These are phyloP conservation scores for Celastrina argiolus DNA, from an alignment of 2,888 invertebrate species.

Conservation along the genomic window DNA sequence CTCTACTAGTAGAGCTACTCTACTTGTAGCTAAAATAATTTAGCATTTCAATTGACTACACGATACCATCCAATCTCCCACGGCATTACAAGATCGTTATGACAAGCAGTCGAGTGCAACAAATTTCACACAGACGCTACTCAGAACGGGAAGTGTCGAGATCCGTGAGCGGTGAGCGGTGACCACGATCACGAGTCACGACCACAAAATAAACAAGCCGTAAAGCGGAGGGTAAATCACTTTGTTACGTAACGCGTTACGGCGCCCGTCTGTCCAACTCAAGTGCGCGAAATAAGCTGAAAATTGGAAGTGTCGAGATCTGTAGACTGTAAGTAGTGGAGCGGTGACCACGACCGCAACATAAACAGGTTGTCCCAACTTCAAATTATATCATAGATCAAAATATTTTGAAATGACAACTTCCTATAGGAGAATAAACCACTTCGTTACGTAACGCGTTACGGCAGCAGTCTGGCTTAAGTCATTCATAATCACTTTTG, in stretches of 20 bases:
- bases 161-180: not conserved
- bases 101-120: slow-evolving; percentile 14
- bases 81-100: slow-evolving; percentile 17
- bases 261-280: too few relatives aligned
- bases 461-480: too few relatives aligned
- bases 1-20: too few relatives aligned
- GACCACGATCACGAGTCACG: not conserved
- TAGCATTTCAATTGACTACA: not conserved
- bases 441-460: too few relatives aligned
- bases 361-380: too few relatives aligned
- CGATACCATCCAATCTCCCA: not conserved
- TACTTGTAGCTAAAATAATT: not conserved
- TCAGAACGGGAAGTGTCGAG: not conserved
- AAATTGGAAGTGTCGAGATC: not conserved
- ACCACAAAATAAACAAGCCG: slow-evolving; percentile 4
- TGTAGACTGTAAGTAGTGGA: not conserved
- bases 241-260: too few relatives aligned
- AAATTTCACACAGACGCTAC: slow-evolving; percentile 13
- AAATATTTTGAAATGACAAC: not conserved
- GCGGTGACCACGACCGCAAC: not conserved
- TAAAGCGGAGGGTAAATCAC: too few relatives aligned
- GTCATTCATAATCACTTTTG: too few relatives aligned
- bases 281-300: not conserved
- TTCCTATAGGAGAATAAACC: too few relatives aligned
- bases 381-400: too few relatives aligned